These are phyloP conservation scores for Artibeus jamaicensis DNA, from an alignment of 2,797 vertebrate genomes.

Conservation along the genomic window DNA sequence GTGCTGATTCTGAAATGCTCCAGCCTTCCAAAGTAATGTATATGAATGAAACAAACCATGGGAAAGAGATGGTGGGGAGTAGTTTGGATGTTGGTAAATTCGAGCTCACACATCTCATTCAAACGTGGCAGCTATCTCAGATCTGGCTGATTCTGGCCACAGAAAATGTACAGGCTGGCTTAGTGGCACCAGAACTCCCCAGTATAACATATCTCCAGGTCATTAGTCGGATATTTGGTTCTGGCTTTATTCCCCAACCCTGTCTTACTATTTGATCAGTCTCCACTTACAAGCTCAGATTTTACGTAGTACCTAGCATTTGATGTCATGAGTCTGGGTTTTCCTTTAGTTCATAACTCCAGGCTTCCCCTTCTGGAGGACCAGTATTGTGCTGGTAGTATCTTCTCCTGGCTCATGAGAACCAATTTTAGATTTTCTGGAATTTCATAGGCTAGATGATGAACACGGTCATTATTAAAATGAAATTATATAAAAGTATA, in stretches of 20 bases:
- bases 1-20: background rate
- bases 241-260: background rate
- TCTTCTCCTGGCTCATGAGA: background rate
- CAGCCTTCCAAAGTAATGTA: background rate
- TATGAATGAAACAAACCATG: background rate
- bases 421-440: conserved; percentile 10
- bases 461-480: background rate
- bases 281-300: background rate
- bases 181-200: background rate
- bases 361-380: background rate
- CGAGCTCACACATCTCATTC: background rate
- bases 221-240: background rate
- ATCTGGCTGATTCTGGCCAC: background rate
- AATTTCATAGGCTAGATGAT: background rate
- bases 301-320: background rate
- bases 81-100: background rate
- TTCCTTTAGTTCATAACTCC: background rate
- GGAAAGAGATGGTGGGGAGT: background rate
- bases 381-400: background rate
- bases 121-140: background rate
- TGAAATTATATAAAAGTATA: background rate
- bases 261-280: background rate
- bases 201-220: background rate
- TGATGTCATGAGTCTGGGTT: background rate
- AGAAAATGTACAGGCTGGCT: background rate